Conservation (phyloP, 1,140 invertebrate species). For the Bicyclus anynana region DNA sequence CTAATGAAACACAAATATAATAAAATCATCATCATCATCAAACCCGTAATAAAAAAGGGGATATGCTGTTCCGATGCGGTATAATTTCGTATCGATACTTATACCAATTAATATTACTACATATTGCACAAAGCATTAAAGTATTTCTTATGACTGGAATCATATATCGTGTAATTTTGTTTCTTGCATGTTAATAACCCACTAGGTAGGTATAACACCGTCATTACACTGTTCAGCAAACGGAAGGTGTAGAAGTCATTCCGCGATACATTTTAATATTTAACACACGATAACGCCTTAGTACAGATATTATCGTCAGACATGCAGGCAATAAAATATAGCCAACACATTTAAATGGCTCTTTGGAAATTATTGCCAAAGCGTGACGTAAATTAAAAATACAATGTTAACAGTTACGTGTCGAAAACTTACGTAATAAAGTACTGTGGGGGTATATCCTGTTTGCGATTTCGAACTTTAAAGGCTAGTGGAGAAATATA, state of each 20-base stretch:
- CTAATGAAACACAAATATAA: too few species aligned
- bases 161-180: not conserved
- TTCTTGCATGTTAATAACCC: not conserved
- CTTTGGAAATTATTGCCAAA: conserved; percentile 26
- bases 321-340: conserved; percentile 23
- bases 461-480: conserved; percentile 11
- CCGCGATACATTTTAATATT: conserved; percentile 14
- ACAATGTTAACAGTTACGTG: conserved; percentile 18
- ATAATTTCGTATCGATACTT: too few species aligned
- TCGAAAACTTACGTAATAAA: conserved; percentile 12
- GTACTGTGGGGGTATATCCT: not conserved
- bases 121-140: too few species aligned
- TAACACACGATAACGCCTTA: conserved; percentile 13
- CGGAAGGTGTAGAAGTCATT: not conserved
- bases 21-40: too few species aligned
- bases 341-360: conserved; percentile 24
- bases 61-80: too few species aligned
- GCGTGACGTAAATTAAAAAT: conserved; percentile 26
- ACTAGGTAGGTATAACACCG: not conserved
- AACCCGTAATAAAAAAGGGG: too few species aligned
- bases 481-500: not conserved
- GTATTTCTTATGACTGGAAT: too few species aligned
- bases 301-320: conserved; percentile 19
- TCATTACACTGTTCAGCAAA: not conserved
- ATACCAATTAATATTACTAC: too few species aligned